Evolutionary conservation across 2,797 vertebrate genomes (phyloP).

Genomic region (Aeoliscus strigatus): DNA sequence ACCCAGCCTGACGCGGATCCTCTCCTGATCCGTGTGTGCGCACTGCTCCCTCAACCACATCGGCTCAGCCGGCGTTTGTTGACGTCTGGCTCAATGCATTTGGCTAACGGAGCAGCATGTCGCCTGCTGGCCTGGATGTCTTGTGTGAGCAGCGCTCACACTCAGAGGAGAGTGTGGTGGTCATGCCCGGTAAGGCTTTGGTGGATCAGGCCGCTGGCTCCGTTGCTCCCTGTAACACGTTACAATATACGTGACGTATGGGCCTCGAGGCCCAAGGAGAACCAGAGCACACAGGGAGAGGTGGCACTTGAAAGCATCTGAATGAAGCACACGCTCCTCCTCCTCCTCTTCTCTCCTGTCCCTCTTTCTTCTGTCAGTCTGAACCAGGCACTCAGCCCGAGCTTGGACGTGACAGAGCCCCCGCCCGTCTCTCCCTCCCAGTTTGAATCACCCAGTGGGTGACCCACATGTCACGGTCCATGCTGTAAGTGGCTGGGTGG

Average conservation of each 20-base stretch:
- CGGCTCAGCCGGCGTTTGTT: background rate
- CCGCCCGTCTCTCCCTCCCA: constrained; percentile 14
- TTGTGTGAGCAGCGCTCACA: constrained; percentile 68
- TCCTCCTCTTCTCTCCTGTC: constrained; percentile 9
- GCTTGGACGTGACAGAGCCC: constrained; percentile 67
- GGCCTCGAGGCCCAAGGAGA: constrained; percentile 24
- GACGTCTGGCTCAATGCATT: background rate
- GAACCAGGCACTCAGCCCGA: constrained; percentile 66
- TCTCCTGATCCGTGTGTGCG: constrained; percentile 48
- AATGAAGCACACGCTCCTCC: constrained; percentile 33
- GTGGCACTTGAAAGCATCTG: constrained; percentile 29
- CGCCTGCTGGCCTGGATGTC: background rate
- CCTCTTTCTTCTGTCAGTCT: constrained; percentile 35
- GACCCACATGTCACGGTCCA: constrained; percentile 69
- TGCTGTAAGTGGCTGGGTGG: constrained; percentile 94
- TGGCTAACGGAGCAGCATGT: background rate
- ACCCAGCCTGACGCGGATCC: constrained; percentile 60
- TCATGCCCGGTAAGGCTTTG: constrained; percentile 51
- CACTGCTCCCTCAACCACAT: constrained; percentile 58
- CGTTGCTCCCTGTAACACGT: constrained; percentile 24
- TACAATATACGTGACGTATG: constrained; percentile 38
- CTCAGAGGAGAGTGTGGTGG: constrained; percentile 45
- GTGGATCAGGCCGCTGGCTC: constrained; percentile 43
- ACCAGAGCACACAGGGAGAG: constrained; percentile 13
- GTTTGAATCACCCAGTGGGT: constrained; percentile 23